Conservation (phyloP, 1,140 invertebrate genomes). For the Eupristina koningsbergeri region DNA sequence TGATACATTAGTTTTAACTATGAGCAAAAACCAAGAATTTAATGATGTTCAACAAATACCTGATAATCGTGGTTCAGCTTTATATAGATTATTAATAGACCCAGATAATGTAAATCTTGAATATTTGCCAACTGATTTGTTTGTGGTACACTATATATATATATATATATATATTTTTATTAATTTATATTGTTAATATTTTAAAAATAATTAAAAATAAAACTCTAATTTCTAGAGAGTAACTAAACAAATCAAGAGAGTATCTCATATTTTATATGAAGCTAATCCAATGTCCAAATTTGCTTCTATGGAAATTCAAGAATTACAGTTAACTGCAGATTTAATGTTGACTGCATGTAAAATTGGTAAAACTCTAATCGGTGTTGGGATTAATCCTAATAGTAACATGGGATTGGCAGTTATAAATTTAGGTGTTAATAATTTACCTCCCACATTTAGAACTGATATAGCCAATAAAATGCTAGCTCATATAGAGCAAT, state of each 20-base stretch:
- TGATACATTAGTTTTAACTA: conserved; percentile 76
- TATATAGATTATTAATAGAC: conserved; percentile 77
- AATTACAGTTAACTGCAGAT: conserved; percentile 77
- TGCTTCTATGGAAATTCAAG: conserved; percentile 73
- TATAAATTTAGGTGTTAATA: conserved; percentile 78
- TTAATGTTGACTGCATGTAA: conserved; percentile 78
- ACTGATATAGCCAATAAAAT: conserved; percentile 81
- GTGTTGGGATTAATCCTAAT: conserved; percentile 77
- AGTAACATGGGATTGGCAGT: conserved; percentile 77
- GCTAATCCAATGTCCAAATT: conserved; percentile 70
- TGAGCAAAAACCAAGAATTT: conserved; percentile 71
- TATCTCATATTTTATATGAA: conserved; percentile 72
- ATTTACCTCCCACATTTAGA: conserved; percentile 77
- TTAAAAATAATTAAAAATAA: no score
- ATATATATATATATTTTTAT: conserved; percentile 36
- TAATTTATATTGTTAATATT: conserved; percentile 1
- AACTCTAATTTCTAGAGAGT: conserved; percentile 72
- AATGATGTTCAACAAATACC: conserved; percentile 76
- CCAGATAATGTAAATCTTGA: conserved; percentile 78
- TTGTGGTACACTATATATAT: conserved; percentile 74
- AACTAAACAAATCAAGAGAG: conserved; percentile 76
- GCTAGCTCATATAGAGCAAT: conserved; percentile 76
- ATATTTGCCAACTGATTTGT: conserved; percentile 75
- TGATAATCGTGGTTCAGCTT: conserved; percentile 77
- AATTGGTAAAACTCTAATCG: conserved; percentile 76